Evolutionary conservation across 1,140 invertebrate species (phyloP).

Genomic region (Hermetia illucens): DNA sequence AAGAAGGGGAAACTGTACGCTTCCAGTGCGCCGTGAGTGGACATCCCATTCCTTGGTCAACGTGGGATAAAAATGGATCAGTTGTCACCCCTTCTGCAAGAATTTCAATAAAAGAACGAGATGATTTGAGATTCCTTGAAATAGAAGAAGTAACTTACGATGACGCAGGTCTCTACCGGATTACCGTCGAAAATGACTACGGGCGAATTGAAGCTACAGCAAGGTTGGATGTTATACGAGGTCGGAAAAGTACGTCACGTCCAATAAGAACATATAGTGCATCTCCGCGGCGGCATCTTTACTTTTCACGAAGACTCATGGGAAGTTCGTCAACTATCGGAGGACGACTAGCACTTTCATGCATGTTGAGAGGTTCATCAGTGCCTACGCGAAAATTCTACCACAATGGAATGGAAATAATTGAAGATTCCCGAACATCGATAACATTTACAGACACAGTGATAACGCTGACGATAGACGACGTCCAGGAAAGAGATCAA

Average conservation of each 20-base stretch:
- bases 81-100: conserved; percentile 46
- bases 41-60: conserved; percentile 57
- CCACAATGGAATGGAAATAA: conserved; percentile 36
- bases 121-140: conserved; percentile 61
- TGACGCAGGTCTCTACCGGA: conserved; percentile 67
- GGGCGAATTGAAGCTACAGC: conserved; percentile 68
- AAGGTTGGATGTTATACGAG: conserved; percentile 57
- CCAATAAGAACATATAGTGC: conserved; percentile 31
- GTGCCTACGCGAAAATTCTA: conserved; percentile 45
- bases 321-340: conserved; percentile 32
- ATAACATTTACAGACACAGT: conserved; percentile 17
- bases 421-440: conserved; percentile 19
- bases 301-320: conserved; percentile 25
- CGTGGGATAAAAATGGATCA: conserved; percentile 66
- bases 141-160: conserved; percentile 59
- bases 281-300: conserved; percentile 25
- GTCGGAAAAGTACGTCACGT: conserved; percentile 25
- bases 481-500: conserved; percentile 35
- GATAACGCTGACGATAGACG: conserved; percentile 34
- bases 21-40: conserved; percentile 69
- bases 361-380: conserved; percentile 39
- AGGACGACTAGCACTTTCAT: conserved; percentile 38
- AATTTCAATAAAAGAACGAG: conserved; percentile 54
- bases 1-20: conserved; percentile 64
- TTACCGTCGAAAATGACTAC: conserved; percentile 67